Conservation (phyloP, 2,113 vertebrate species). For the Gallinago undulata region DNA sequence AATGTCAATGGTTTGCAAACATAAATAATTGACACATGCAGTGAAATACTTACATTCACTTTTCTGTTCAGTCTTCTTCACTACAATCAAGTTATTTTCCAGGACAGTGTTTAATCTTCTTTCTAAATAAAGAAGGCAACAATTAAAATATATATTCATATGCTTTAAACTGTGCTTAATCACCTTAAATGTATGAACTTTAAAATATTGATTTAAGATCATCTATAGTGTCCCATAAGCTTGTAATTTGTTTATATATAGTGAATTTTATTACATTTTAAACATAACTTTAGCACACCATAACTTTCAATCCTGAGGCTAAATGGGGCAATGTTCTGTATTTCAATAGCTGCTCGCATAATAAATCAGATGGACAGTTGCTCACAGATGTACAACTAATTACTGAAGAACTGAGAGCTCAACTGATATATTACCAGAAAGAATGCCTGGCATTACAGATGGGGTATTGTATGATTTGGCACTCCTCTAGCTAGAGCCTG, state of each 20-base stretch:
- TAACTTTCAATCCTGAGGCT: conserved; percentile 24
- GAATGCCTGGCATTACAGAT: conserved; percentile 19
- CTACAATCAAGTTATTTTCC: conserved; percentile 58
- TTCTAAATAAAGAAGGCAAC: conserved; percentile 26
- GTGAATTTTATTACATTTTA: conserved; percentile 42
- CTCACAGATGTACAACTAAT: conserved; percentile 56
- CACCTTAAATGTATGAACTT: conserved; percentile 23
- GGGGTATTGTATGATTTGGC: not conserved
- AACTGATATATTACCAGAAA: not conserved
- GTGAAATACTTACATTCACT: conserved; percentile 63
- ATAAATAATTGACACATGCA: not conserved
- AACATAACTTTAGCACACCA: conserved; percentile 6
- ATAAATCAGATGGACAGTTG: conserved; percentile 52
- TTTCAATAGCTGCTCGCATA: not conserved
- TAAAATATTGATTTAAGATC: conserved; percentile 23
- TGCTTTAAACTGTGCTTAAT: not conserved
- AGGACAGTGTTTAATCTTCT: conserved; percentile 48
- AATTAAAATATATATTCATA: conserved; percentile 22
- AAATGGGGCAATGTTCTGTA: not conserved
- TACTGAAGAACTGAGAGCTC: conserved; percentile 2
- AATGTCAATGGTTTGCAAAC: not conserved
- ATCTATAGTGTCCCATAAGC: not conserved
- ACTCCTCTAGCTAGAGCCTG: not conserved
- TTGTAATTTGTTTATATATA: conserved; percentile 4
- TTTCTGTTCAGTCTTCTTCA: conserved; percentile 24